Evolutionary conservation across 2,888 invertebrate genomes (phyloP).

Genomic region (Pinctada fucata): DNA sequence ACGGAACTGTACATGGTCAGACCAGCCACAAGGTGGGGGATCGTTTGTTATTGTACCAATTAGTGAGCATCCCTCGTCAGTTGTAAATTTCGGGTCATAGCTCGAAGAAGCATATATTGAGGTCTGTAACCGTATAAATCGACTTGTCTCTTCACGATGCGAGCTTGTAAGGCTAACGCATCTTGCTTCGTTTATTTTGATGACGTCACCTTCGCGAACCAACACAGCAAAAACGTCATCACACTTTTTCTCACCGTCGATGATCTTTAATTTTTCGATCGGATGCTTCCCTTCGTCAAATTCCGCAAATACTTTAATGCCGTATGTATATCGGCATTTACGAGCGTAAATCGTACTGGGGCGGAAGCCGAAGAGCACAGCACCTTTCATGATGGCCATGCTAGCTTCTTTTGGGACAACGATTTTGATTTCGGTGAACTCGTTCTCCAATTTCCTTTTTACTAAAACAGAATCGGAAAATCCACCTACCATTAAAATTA

Average conservation of each 20-base stretch:
- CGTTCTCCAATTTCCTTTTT: neutral
- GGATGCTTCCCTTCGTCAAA: neutral
- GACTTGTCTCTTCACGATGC: neutral
- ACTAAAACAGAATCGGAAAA: conserved; percentile 6
- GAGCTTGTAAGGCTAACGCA: conserved; percentile 1
- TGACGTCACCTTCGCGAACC: conserved; percentile 4
- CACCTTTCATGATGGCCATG: neutral
- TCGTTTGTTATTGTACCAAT: conserved; percentile 5
- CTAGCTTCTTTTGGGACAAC: neutral
- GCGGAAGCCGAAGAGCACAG: conserved; percentile 3
- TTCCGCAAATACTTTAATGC: conserved; percentile 4
- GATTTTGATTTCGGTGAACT: neutral
- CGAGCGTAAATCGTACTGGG: neutral
- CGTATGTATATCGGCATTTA: conserved; percentile 12
- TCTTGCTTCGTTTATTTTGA: conserved; percentile 5
- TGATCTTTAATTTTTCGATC: neutral
- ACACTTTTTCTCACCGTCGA: conserved; percentile 4
- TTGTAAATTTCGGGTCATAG: neutral
- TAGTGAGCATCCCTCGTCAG: neutral
- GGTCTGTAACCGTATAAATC: neutral
- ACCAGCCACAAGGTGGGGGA: neutral
- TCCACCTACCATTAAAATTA: conserved; percentile 8
- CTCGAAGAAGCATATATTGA: neutral
- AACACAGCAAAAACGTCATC: conserved; percentile 9
- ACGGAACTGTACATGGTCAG: neutral